These are phyloP conservation scores for Scaptodrosophila latifasciaeformis DNA, from an alignment of 2,888 invertebrate genomes.

Conservation along the genomic window DNA sequence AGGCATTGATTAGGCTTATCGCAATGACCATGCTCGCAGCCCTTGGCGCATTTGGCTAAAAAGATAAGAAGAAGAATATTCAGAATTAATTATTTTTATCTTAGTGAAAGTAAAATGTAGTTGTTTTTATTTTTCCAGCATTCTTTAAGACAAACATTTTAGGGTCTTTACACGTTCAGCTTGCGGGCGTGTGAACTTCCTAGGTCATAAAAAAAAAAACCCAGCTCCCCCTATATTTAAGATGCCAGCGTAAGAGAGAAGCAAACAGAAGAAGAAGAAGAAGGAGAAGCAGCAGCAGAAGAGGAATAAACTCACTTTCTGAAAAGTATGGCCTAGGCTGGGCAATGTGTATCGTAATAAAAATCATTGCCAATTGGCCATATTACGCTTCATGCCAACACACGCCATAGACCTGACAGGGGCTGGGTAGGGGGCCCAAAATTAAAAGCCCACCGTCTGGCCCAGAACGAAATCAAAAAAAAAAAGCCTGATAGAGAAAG, in stretches of 20 bases:
- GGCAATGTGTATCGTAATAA: no score
- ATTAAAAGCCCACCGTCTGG: constrained; percentile 42
- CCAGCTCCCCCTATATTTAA: no score
- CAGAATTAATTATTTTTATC: not conserved
- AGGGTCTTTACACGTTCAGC: no score
- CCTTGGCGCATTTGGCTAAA: constrained; percentile 93
- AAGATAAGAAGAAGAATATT: constrained; percentile 78
- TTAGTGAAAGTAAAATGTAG: no score
- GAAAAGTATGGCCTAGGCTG: constrained; percentile 24
- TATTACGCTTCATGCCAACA: constrained; percentile 51
- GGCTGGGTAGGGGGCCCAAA: constrained; percentile 39
- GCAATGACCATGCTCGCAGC: constrained; percentile 96
- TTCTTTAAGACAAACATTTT: no score
- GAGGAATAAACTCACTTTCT: constrained; percentile 18
- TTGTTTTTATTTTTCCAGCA: no score
- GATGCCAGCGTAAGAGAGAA: no score
- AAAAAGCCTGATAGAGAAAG: not conserved
- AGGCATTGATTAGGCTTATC: constrained; percentile 94
- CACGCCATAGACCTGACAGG: not conserved
- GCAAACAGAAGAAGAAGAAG: constrained; percentile 6
- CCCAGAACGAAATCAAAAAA: not conserved
- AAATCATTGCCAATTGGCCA: constrained; percentile 69
- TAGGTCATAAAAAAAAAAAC: not conserved
- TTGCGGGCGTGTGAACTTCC: no score
- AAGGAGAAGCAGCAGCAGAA: no score